Conservation (phyloP, 2,888 invertebrate genomes). For the Drosophila tripunctata region DNA sequence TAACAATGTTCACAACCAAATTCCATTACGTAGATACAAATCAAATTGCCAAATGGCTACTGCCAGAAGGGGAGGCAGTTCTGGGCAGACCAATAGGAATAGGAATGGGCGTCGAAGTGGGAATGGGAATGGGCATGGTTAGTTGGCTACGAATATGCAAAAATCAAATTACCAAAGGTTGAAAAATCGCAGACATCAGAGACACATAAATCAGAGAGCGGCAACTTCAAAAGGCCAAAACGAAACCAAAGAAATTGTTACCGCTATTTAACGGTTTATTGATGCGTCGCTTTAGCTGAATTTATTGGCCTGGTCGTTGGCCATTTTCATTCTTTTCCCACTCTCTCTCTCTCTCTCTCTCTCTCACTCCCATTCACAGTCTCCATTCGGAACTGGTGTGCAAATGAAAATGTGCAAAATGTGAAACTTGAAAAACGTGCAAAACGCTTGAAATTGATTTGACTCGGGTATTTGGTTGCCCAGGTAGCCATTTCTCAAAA, state of each 20-base stretch:
- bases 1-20: conserved; percentile 45
- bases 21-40: conserved; percentile 76
- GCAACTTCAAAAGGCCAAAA: conserved; percentile 51
- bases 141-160: conserved; percentile 50
- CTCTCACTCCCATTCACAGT: background rate
- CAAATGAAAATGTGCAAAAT: conserved; percentile 43
- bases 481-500: conserved; percentile 47
- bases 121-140: background rate
- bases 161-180: conserved; percentile 74
- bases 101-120: background rate
- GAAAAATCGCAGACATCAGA: conserved; percentile 79
- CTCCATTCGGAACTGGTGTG: background rate
- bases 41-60: conserved; percentile 63
- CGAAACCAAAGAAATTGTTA: conserved; percentile 69
- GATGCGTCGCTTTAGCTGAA: conserved; percentile 73
- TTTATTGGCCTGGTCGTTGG: conserved; percentile 73
- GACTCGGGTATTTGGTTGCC: conserved; percentile 44
- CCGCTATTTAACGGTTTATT: conserved; percentile 80
- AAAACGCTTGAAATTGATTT: conserved; percentile 54
- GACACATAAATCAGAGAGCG: conserved; percentile 69
- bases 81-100: background rate
- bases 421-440: conserved; percentile 55
- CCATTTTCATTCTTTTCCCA: conserved; percentile 22
- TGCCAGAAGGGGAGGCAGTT: background rate
- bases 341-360: background rate